These are phyloP conservation scores for Patella ulyssiponensis DNA, from an alignment of 2,888 invertebrate genomes.

Conservation along the genomic window DNA sequence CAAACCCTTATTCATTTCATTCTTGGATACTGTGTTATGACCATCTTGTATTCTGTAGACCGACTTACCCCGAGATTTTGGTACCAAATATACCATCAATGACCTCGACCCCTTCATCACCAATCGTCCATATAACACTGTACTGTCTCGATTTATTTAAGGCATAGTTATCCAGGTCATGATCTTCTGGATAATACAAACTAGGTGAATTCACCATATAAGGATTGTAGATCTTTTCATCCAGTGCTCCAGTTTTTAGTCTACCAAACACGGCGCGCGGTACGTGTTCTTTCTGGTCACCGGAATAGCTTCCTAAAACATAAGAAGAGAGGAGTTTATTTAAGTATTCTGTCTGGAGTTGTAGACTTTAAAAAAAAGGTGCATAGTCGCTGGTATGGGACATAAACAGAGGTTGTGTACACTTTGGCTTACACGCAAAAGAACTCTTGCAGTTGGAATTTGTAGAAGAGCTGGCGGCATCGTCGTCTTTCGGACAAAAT, in stretches of 20 bases:
- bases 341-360: not conserved
- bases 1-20: too few species aligned
- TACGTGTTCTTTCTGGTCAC: slow-evolving; percentile 42
- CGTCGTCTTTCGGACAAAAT: too few species aligned
- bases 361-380: too few species aligned
- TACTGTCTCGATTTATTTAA: slow-evolving; percentile 46
- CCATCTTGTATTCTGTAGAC: too few species aligned
- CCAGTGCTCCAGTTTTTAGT: slow-evolving; percentile 39
- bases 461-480: too few species aligned
- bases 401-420: too few species aligned
- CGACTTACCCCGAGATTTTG: slow-evolving; percentile 41
- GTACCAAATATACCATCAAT: slow-evolving; percentile 44
- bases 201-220: slow-evolving; percentile 41
- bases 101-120: slow-evolving; percentile 42
- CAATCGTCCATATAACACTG: slow-evolving; percentile 43
- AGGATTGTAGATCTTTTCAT: slow-evolving; percentile 38
- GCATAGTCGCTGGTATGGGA: too few species aligned
- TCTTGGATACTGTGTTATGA: too few species aligned
- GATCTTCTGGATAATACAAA: slow-evolving; percentile 39
- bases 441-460: too few species aligned
- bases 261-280: slow-evolving; percentile 41
- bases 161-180: slow-evolving; percentile 39
- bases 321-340: not conserved
- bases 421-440: too few species aligned
- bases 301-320: slow-evolving; percentile 39